Evolutionary conservation across 2,888 invertebrate genomes (phyloP).

Genomic region (Dyspetes luteomarginatus): DNA sequence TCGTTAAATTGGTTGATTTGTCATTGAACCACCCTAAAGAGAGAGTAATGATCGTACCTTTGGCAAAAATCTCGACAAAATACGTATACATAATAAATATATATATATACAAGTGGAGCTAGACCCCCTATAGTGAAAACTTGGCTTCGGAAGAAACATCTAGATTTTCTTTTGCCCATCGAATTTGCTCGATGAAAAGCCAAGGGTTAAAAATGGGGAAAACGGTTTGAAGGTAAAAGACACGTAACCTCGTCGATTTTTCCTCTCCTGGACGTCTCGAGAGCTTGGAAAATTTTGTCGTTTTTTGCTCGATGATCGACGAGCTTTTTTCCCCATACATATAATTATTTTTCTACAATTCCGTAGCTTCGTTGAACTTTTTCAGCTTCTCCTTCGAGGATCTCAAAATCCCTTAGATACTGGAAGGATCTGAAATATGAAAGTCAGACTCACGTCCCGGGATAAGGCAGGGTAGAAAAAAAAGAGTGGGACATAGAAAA

Average conservation of each 20-base stretch:
- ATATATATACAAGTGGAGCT: too few species aligned
- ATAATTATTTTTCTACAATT: not conserved
- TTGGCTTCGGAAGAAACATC: slow-evolving; percentile 20
- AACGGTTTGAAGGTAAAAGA: not conserved
- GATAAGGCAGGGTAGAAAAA: not conserved
- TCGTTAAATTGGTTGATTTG: not conserved
- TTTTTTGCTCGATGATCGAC: too few species aligned
- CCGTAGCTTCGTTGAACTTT: not conserved
- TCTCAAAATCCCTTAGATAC: not conserved
- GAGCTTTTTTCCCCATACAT: not conserved
- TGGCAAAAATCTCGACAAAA: not conserved
- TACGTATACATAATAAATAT: not conserved
- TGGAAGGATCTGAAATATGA: too few species aligned
- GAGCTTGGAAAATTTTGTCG: not conserved
- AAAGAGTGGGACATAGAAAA: not conserved
- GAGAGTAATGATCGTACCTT: not conserved
- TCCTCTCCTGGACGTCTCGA: slow-evolving; percentile 6
- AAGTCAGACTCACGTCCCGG: not conserved
- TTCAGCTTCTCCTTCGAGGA: not conserved
- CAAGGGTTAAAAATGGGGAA: slow-evolving; percentile 2
- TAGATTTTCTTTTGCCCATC: slow-evolving; percentile 36
- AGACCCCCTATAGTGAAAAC: too few species aligned
- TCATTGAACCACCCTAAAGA: not conserved
- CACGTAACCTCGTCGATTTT: not conserved
- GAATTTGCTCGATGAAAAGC: slow-evolving; percentile 5